Evolutionary conservation across 2,113 vertebrate genomes (phyloP).

Genomic region (Clarias macrocephalus): DNA sequence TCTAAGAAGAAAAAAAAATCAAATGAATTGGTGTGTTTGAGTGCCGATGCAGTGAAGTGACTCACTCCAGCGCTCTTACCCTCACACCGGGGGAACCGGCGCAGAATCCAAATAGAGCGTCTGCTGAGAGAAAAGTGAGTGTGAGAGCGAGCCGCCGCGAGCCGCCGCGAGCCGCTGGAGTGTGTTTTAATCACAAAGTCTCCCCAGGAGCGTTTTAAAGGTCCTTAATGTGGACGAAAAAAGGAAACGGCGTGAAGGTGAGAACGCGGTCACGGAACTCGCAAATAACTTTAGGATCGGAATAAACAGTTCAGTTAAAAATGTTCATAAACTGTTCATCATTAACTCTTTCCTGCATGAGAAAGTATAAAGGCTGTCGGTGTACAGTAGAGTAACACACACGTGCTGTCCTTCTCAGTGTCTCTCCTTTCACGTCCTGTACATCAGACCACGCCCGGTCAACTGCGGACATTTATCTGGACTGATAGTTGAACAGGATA

Average conservation of each 20-base stretch:
- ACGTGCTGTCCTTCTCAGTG: too few relatives aligned
- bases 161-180: background rate
- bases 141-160: too few relatives aligned
- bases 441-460: too few relatives aligned
- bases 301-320: background rate
- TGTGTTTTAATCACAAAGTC: background rate
- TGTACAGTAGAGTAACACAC: too few relatives aligned
- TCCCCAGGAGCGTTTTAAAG: background rate
- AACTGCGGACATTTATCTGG: too few relatives aligned
- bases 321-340: background rate
- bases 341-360: background rate
- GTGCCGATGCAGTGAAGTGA: background rate
- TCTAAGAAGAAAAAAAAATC: background rate
- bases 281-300: background rate
- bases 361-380: too few relatives aligned
- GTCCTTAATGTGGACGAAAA: background rate
- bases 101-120: background rate
- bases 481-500: too few relatives aligned
- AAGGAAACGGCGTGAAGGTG: background rate
- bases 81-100: background rate
- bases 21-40: background rate
- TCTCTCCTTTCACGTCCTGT: too few relatives aligned
- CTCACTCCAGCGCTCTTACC: background rate
- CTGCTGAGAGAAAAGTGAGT: background rate
- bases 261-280: background rate